These are phyloP conservation scores for Pedionomus torquatus DNA, from an alignment of 2,113 vertebrate genomes.

Conservation along the genomic window DNA sequence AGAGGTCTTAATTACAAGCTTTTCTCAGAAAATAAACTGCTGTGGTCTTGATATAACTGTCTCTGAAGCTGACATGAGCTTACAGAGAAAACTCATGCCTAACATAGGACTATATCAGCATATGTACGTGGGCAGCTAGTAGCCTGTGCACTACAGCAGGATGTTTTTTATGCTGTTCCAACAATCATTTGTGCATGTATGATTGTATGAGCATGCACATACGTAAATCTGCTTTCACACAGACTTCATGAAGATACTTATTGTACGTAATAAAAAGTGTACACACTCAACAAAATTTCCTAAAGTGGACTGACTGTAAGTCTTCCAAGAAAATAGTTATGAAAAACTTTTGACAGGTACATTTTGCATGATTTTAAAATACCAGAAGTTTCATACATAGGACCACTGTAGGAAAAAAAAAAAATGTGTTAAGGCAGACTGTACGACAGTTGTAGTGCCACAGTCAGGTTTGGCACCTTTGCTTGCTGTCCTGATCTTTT, in stretches of 20 bases:
- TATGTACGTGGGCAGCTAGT: not conserved
- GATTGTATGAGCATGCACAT: not conserved
- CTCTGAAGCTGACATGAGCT: not conserved
- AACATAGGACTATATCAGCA: not conserved
- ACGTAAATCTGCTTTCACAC: not conserved
- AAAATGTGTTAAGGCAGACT: not conserved
- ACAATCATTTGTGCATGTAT: not conserved
- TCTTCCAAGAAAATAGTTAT: not conserved
- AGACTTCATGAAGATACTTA: not conserved
- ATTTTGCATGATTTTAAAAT: not conserved
- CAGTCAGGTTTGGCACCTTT: not conserved
- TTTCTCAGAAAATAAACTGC: not conserved
- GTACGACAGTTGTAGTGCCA: too few relatives aligned
- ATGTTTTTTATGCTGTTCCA: not conserved
- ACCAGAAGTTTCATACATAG: not conserved
- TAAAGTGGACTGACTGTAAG: not conserved
- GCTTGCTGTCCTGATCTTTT: not conserved
- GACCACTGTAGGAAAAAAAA: not conserved
- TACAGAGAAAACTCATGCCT: not conserved
- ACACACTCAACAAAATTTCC: not conserved
- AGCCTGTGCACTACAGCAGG: not conserved
- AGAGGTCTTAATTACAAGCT: not conserved
- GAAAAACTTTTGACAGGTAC: not conserved
- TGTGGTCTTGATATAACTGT: not conserved
- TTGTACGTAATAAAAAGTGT: not conserved